phyloP scores from a whole-genome alignment of 2,113 vertebrate species.

The Gymnorhina tibicen region DNA sequence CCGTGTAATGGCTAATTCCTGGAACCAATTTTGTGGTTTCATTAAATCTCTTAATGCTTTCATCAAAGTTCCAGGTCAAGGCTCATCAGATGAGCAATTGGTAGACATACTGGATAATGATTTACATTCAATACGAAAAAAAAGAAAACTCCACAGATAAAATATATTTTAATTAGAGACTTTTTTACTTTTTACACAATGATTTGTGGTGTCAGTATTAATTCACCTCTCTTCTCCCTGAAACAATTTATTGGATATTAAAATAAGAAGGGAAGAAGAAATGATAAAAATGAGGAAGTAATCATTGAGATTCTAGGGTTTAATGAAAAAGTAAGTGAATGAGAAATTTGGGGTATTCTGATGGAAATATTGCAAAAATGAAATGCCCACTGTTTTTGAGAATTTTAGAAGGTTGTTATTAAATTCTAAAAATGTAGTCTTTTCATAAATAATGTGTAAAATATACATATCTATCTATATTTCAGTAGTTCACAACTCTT shows the following conservation, averaged over 20 bases:
- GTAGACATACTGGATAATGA: not conserved
- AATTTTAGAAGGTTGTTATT: not conserved
- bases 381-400: not conserved
- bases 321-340: not conserved
- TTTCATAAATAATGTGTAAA: not conserved
- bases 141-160: not conserved
- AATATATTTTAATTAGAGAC: not conserved
- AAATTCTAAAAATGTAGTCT: not conserved
- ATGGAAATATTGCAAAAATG: not conserved
- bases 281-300: not conserved
- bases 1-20: not conserved
- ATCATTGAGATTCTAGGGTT: not conserved
- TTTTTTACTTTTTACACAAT: not conserved
- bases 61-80: not conserved
- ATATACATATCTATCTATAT: fast-evolving
- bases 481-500: not conserved
- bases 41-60: not conserved
- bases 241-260: not conserved
- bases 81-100: not conserved
- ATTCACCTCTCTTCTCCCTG: not conserved
- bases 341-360: not conserved
- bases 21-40: not conserved
- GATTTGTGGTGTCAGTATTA: not conserved
- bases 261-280: not conserved
- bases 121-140: not conserved